Evolutionary conservation across 2,888 invertebrate species (phyloP).

Genomic region (Noctua fimbriata): DNA sequence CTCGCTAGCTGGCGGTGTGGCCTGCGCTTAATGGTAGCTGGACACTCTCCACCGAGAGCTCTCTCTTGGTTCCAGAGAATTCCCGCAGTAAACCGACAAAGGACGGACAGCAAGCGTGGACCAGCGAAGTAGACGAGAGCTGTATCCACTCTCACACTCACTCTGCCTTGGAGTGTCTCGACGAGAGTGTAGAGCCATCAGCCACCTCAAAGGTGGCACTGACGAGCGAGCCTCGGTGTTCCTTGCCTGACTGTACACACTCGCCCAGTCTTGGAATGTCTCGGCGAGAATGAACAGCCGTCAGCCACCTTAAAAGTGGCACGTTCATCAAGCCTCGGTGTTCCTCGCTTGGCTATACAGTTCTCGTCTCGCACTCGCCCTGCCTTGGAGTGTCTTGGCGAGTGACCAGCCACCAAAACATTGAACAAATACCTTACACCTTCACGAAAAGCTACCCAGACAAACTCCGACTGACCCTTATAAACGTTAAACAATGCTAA

Average conservation of each 20-base stretch:
- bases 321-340: background rate
- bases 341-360: background rate
- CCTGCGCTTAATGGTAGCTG: background rate
- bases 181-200: background rate
- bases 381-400: background rate
- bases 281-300: background rate
- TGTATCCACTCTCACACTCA: background rate
- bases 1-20: no score
- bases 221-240: no score
- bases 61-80: background rate
- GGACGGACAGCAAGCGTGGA: no score
- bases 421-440: background rate
- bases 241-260: no score
- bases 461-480: background rate
- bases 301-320: background rate
- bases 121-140: background rate
- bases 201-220: no score
- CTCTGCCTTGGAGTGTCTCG: background rate
- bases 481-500: background rate
- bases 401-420: background rate
- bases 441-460: background rate
- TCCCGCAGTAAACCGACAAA: background rate
- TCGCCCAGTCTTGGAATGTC: background rate
- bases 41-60: background rate
- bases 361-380: background rate